phyloP scores from a whole-genome alignment of 2,888 invertebrate genomes.

The Tipula unca region DNA sequence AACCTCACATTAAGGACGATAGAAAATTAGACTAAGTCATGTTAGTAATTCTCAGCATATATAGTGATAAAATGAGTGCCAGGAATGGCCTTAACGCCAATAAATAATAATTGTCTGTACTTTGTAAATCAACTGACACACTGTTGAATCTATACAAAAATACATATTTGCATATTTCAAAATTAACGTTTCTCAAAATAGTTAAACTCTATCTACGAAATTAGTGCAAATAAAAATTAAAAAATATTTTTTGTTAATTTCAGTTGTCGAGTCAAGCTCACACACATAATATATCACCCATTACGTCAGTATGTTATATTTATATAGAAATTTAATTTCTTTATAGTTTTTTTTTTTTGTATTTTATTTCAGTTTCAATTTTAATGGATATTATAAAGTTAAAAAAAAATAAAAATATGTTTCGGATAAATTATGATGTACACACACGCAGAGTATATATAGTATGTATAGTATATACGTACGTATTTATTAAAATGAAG shows the following conservation, averaged over 20 bases:
- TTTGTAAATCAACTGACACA: no score
- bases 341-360: not conserved
- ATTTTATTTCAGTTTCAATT: not conserved
- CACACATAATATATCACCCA: not conserved
- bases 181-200: not conserved
- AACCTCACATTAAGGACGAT: no score
- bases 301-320: not conserved
- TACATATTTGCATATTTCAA: not conserved
- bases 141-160: not conserved
- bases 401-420: not conserved
- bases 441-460: not conserved
- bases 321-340: not conserved
- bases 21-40: no score
- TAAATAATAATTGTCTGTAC: no score
- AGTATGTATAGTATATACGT: not conserved
- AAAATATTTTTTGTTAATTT: not conserved
- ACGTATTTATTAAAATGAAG: not conserved
- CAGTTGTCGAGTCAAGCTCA: not conserved
- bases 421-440: slow-evolving; percentile 8
- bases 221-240: not conserved
- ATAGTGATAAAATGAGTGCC: no score
- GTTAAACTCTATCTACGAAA: not conserved
- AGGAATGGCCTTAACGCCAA: no score
- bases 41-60: no score
- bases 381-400: not conserved